Base-by-base conservation (phyloP, 2,888 invertebrate genomes). In the Chesias legatella region DNA sequence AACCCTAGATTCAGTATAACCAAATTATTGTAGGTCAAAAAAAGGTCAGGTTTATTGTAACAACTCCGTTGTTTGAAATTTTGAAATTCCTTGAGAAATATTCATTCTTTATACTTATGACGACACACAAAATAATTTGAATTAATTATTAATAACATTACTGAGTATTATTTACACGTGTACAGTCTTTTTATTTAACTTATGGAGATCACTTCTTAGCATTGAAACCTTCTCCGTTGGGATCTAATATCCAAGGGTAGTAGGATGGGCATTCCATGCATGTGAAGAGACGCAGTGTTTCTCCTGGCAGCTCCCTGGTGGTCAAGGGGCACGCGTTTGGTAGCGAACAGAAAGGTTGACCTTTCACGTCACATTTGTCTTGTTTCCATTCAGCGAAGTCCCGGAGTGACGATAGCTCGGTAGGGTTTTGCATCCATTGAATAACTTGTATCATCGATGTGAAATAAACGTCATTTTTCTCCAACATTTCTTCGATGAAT, bases 191-290 rank as follows among this genome's bases (percentile, higher is more conserved):
- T 77, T 51, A 68, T 63, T 73, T 79, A 79, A 73, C 64, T 73
- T 83, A 78, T 62, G 80, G 86, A 86, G 83, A 88, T 92, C 91
- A 93, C 88, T 93, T 92, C 86, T 91, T 94, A 72, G 92, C 94
- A 69, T 92, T 94, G 90, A 95, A 95, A 66, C 96, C 97, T 86
- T 97, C 97, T 67, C 97, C 97, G 68, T 97, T 97, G 52, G 97
- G 97, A 86, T 97, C 97, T 66, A 96, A 89, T 68, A 97, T 93
- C 97, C 97, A 97, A 39, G 97, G 97, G 73, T 97, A 97, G 84
- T 97, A 96, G 76, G 96, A 95, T 47, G 97, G 97, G 79, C 97
- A 97, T 79, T 97, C 97, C 94, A 97, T 95, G 82, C 97, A 97
- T 39, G 97, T 97, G 90, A 97, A 97, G 43, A 97, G 91, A 75